Conservation (phyloP, 2,113 vertebrate genomes). For the Acanthisitta chloris region DNA sequence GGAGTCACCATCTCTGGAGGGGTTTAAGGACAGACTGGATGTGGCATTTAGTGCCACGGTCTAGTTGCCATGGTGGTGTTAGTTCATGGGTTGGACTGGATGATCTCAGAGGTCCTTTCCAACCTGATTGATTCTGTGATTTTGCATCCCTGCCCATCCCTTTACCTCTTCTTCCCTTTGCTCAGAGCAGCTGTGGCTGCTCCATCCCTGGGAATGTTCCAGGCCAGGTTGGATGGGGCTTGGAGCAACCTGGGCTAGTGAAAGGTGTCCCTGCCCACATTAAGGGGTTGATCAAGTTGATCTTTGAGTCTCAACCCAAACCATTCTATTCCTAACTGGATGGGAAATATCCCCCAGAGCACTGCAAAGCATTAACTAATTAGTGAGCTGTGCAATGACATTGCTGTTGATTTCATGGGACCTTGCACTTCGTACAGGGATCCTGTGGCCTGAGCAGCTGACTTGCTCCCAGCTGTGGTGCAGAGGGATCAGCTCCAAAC, state of each 20-base stretch:
- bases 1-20: too few species aligned
- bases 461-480: neutral
- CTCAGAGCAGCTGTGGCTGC: neutral
- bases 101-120: too few species aligned
- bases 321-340: neutral
- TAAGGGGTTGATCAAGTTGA: neutral
- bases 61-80: too few species aligned
- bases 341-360: neutral
- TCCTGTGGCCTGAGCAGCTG: neutral
- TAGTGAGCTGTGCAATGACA: neutral
- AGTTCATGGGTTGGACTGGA: too few species aligned
- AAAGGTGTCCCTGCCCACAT: neutral
- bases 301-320: neutral
- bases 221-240: neutral
- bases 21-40: too few species aligned
- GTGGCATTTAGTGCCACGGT: too few species aligned
- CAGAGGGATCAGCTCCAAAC: neutral
- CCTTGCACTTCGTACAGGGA: neutral
- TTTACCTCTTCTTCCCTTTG: neutral
- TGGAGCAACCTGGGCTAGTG: neutral
- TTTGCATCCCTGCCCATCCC: too few species aligned
- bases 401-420: fast-evolving
- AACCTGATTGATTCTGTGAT: too few species aligned
- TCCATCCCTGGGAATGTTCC: neutral
- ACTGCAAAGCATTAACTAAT: neutral